These are phyloP conservation scores for Phaethornis superciliosus DNA, from an alignment of 2,113 vertebrate genomes.

Conservation along the genomic window DNA sequence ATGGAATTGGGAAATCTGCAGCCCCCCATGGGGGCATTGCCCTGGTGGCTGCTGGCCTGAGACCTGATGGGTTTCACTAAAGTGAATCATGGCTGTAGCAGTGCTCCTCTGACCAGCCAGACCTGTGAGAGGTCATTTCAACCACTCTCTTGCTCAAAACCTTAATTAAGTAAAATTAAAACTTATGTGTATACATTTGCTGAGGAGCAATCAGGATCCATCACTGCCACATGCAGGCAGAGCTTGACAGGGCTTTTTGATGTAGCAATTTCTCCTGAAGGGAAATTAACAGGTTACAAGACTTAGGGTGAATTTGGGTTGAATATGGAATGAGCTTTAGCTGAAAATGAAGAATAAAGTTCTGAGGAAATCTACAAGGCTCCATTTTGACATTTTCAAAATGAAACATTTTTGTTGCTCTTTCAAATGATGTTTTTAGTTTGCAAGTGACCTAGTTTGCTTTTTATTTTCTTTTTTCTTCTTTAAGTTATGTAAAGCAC, in stretches of 20 bases:
- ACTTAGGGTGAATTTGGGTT: not conserved
- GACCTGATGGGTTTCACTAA: not conserved
- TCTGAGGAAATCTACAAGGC: not conserved
- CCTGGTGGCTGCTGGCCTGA: not conserved
- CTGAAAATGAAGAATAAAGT: not conserved
- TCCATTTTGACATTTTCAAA: not conserved
- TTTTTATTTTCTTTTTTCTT: not conserved
- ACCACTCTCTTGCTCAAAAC: not conserved
- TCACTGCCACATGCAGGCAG: rapidly evolving
- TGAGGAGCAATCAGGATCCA: not conserved
- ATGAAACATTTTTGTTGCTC: not conserved
- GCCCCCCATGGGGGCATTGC: rapidly evolving
- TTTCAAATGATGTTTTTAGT: not conserved
- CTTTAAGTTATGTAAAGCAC: not conserved
- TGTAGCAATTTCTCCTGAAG: not conserved
- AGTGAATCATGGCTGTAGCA: not conserved
- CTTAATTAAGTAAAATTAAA: not conserved
- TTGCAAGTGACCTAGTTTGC: slow-evolving; percentile 13
- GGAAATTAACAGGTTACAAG: not conserved
- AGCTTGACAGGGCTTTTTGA: not conserved
- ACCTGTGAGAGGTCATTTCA: not conserved
- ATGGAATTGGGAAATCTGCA: not conserved
- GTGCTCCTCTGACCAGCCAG: not conserved
- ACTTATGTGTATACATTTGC: rapidly evolving
- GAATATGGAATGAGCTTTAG: not conserved